Evolutionary conservation across 2,113 vertebrate genomes (phyloP).

Genomic region (Toxotes jaculatrix): DNA sequence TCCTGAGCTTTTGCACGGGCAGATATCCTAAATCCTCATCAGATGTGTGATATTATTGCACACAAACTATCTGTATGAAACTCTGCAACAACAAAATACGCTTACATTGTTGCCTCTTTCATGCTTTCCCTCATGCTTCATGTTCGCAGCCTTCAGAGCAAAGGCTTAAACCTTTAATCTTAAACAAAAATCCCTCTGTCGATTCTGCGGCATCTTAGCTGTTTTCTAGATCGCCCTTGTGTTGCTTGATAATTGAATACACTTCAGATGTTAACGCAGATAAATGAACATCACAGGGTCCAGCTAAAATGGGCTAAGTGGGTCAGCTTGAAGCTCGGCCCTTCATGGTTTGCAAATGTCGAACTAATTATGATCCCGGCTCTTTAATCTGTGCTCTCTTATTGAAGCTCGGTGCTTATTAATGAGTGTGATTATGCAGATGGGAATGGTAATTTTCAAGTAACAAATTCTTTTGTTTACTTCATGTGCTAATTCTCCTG

Average conservation of each 20-base stretch:
- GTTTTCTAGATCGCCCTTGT: conserved; percentile 31
- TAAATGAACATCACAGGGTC: conserved; percentile 69
- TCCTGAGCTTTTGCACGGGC: neutral
- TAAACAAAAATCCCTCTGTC: conserved; percentile 9
- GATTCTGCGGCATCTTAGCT: neutral
- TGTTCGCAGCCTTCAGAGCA: neutral
- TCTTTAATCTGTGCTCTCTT: conserved; percentile 59
- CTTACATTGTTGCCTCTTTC: neutral
- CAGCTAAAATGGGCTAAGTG: conserved; percentile 42
- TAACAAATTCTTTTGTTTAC: conserved; percentile 23
- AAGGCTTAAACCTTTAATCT: conserved; percentile 32
- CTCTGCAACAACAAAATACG: neutral
- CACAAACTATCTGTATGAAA: conserved; percentile 3
- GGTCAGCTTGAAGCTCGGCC: conserved; percentile 49
- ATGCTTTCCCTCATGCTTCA: neutral
- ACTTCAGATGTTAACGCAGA: conserved; percentile 67
- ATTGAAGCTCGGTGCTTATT: conserved; percentile 48
- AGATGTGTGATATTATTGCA: conserved; percentile 3
- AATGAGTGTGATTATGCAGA: conserved; percentile 49
- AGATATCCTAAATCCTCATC: neutral
- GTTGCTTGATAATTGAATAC: conserved; percentile 59
- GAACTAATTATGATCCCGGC: conserved; percentile 60
- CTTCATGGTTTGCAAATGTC: conserved; percentile 61
- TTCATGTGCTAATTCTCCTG: conserved; percentile 28
- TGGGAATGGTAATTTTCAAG: conserved; percentile 2